Conservation (phyloP, 2,888 invertebrate genomes). For the Theodoxus fluviatilis region DNA sequence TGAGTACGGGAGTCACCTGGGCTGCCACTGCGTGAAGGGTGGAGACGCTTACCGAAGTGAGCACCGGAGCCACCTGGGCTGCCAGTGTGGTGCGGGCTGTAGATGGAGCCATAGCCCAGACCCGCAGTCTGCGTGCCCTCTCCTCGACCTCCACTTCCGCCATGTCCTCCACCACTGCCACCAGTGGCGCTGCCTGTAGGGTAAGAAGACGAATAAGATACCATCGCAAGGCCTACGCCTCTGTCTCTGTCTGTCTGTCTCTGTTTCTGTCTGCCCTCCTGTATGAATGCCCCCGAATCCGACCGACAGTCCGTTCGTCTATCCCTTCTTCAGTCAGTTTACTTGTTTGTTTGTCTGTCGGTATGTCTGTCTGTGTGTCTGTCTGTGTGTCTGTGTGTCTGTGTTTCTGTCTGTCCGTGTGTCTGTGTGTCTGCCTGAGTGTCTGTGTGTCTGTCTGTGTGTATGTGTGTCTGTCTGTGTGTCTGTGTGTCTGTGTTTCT, state of each 20-base stretch:
- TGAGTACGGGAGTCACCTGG: no score
- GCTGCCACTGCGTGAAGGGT: no score
- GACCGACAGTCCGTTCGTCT: no score
- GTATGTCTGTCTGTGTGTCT: conserved; percentile 13
- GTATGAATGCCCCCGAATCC: no score
- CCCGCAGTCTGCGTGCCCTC: conserved; percentile 37
- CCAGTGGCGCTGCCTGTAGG: conserved; percentile 39
- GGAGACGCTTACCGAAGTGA: conserved; percentile 36
- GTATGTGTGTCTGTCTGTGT: conserved; percentile 16
- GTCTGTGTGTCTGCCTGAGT: background rate
- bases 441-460: conserved; percentile 6
- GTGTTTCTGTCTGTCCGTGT: conserved; percentile 2
- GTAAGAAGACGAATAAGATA: background rate
- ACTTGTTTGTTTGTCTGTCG: background rate
- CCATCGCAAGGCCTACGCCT: no score
- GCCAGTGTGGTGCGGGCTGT: conserved; percentile 40
- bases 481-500: conserved; percentile 18
- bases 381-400: conserved; percentile 11
- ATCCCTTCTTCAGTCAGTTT: no score
- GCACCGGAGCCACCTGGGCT: conserved; percentile 45
- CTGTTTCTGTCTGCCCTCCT: no score
- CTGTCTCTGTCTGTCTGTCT: no score
- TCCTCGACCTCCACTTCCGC: conserved; percentile 52
- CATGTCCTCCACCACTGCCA: conserved; percentile 55
- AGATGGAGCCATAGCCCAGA: conserved; percentile 42